Percentiles rank a stretch among this genome's conserved stretches.
These are phyloP conservation scores for Eriocheir sinensis DNA, from an alignment of 1,140 invertebrate genomes.

Conservation along the genomic window DNA sequence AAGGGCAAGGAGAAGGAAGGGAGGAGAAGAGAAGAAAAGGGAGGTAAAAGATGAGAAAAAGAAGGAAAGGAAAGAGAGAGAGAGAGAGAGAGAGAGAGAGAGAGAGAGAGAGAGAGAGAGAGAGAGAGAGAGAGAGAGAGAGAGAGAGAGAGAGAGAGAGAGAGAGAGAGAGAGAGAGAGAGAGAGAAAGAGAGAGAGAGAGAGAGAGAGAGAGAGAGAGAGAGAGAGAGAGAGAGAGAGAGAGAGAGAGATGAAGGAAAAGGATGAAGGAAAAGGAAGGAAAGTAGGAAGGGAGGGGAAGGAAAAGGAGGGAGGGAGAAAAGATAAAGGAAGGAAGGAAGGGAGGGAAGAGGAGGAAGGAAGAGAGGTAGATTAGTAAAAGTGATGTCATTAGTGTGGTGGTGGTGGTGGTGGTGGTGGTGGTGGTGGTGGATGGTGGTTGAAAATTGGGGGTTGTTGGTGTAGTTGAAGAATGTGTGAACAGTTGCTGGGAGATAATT, in stretches of 20 bases:
- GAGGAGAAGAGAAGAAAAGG: too few relatives aligned
- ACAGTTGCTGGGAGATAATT: too few relatives aligned
- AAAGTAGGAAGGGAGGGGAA: background rate
- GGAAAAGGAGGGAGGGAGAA: background rate
- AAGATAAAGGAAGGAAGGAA: background rate
- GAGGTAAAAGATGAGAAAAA: background rate
- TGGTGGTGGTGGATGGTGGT: background rate
- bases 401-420: background rate
- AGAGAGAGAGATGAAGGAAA: constrained; percentile 16
- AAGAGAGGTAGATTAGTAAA: background rate
- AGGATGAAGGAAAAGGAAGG: background rate
- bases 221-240: background rate
- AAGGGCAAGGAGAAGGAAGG: background rate
- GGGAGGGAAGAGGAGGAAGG: background rate
- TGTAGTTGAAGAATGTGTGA: too few relatives aligned
- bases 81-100: background rate
- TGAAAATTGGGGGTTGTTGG: background rate
- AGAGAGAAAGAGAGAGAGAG: background rate
- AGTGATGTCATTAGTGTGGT: background rate
- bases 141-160: background rate
- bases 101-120: background rate
- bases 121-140: background rate
- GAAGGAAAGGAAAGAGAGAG: constrained; percentile 22
- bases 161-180: too few relatives aligned
- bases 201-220: background rate